Conservation (phyloP, 2,797 vertebrate species). For the Gobionotothen gibberifrons region DNA sequence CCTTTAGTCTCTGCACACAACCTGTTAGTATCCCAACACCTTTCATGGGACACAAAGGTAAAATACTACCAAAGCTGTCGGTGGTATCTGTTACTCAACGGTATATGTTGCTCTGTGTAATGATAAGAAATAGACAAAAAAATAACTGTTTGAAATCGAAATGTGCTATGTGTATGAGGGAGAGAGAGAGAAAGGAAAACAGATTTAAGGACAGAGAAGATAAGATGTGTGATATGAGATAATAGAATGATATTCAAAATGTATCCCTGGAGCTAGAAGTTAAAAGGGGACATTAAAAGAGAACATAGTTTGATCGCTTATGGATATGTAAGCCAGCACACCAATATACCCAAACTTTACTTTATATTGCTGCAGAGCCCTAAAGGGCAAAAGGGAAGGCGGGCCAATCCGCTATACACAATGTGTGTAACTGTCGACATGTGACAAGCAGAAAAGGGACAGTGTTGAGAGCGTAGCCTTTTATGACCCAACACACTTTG, state of each 20-base stretch:
- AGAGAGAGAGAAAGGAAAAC: slow-evolving; percentile 40
- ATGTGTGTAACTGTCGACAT: slow-evolving; percentile 78
- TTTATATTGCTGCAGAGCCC: slow-evolving; percentile 63
- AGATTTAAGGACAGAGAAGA: slow-evolving; percentile 77
- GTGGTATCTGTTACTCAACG: slow-evolving; percentile 69
- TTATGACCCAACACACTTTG: slow-evolving; percentile 86
- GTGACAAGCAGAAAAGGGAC: slow-evolving; percentile 85
- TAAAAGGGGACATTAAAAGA: slow-evolving; percentile 74
- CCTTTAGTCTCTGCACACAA: slow-evolving; percentile 62
- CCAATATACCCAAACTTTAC: slow-evolving; percentile 70
- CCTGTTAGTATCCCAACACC: slow-evolving; percentile 69
- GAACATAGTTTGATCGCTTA: slow-evolving; percentile 75
- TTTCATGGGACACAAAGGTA: slow-evolving; percentile 68
- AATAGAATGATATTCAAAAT: slow-evolving; percentile 79
- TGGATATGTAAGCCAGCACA: slow-evolving; percentile 75
- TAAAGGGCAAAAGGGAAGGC: slow-evolving; percentile 61
- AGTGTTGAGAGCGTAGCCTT: slow-evolving; percentile 83
- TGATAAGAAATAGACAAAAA: slow-evolving; percentile 54
- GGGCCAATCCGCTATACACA: slow-evolving; percentile 65
- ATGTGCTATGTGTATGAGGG: slow-evolving; percentile 46
- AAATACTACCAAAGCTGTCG: slow-evolving; percentile 50
- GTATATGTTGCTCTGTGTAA: slow-evolving; percentile 58
- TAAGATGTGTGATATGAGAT: slow-evolving; percentile 79
- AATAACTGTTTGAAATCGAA: slow-evolving; percentile 56
- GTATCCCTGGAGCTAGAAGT: slow-evolving; percentile 69